Conservation (phyloP, 2,888 invertebrate species). For the Pogonocherus hispidulus region DNA sequence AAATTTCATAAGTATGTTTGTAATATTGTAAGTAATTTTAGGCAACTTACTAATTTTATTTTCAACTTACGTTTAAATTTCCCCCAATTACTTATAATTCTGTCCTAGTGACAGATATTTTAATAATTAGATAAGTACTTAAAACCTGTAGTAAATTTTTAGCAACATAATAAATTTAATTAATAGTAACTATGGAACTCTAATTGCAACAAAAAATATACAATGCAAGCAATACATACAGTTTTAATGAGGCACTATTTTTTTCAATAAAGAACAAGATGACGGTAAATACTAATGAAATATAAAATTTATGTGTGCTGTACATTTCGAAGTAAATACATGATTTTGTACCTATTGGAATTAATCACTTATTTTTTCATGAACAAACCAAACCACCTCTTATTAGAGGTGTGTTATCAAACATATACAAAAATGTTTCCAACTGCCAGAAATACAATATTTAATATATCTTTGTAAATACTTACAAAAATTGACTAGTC, state of each 20-base stretch:
- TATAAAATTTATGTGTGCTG: not conserved
- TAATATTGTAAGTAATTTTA: constrained; percentile 18
- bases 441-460: no score
- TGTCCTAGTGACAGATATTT: constrained; percentile 16
- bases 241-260: constrained; percentile 41
- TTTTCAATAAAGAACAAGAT: constrained; percentile 29
- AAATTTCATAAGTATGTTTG: constrained; percentile 4
- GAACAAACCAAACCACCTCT: no score
- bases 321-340: not conserved
- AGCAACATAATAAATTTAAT: constrained; percentile 4
- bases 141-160: constrained; percentile 1
- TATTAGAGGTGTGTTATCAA: no score
- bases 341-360: no score
- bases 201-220: constrained; percentile 37
- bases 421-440: no score
- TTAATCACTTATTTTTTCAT: no score
- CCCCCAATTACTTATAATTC: constrained; percentile 18
- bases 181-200: constrained; percentile 9
- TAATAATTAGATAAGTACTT: not conserved
- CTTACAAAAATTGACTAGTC: not conserved
- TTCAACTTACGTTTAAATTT: constrained; percentile 12
- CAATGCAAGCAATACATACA: constrained; percentile 40
- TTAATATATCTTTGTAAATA: no score
- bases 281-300: constrained; percentile 19
- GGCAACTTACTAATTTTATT: constrained; percentile 1